Evolutionary conservation across 2,888 invertebrate genomes (phyloP).

Genomic region (Salticus scenicus): DNA sequence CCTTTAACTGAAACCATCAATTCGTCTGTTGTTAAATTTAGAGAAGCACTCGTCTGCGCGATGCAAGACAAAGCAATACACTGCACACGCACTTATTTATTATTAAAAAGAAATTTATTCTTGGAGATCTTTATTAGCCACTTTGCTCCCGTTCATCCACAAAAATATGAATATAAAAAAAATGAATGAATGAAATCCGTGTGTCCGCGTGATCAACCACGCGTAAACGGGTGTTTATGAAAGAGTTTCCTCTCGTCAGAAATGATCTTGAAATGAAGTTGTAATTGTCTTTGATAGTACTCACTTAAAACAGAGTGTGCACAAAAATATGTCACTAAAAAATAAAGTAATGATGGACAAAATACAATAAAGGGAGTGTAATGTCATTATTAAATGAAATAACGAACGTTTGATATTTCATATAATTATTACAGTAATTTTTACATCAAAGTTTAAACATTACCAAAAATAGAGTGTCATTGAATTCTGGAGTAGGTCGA

Average conservation of each 20-base stretch:
- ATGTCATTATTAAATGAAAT: too few relatives aligned
- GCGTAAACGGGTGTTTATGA: slow-evolving; percentile 38
- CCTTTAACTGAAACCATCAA: too few relatives aligned
- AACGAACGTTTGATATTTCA: too few relatives aligned
- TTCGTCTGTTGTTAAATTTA: too few relatives aligned
- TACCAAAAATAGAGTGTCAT: too few relatives aligned
- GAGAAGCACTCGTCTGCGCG: not conserved
- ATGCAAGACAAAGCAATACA: not conserved
- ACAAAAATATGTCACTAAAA: too few relatives aligned
- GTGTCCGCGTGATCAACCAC: slow-evolving; percentile 47
- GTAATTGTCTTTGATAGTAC: not conserved
- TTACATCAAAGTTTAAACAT: too few relatives aligned
- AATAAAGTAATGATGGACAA: too few relatives aligned
- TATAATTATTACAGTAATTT: too few relatives aligned
- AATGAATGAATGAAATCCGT: not conserved
- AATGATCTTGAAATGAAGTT: not conserved
- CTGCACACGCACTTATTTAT: not conserved
- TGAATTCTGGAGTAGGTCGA: too few relatives aligned
- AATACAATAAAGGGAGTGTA: too few relatives aligned
- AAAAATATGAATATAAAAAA: not conserved
- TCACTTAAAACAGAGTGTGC: too few relatives aligned
- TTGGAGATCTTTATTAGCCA: not conserved
- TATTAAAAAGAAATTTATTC: slow-evolving; percentile 19
- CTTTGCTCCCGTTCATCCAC: not conserved
- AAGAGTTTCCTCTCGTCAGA: slow-evolving; percentile 43